A percentile compares a stretch with the other conserved stretches of the same genome.
These are phyloP conservation scores for Gambelia wislizenii DNA, from an alignment of 2,797 vertebrate genomes.

Conservation along the genomic window DNA sequence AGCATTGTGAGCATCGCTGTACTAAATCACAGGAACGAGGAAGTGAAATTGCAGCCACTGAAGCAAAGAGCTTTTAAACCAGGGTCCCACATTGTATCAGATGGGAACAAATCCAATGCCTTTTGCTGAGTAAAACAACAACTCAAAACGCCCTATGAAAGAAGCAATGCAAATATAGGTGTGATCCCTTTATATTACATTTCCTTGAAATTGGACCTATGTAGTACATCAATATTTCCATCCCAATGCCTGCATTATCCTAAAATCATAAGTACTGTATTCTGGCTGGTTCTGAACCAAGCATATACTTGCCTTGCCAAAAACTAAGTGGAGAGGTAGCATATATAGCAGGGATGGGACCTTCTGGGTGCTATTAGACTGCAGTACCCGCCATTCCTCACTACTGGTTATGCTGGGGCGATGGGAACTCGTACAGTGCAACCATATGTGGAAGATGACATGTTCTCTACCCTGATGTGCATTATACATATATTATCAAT, in stretches of 20 bases:
- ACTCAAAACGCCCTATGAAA: not conserved
- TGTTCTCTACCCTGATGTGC: too few relatives aligned
- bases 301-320: not conserved
- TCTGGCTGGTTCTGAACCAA: not conserved
- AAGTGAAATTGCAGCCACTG: not conserved
- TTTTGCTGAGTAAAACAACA: not conserved
- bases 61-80: slow-evolving; percentile 5
- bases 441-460: too few relatives aligned
- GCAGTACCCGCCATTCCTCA: not conserved
- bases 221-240: not conserved
- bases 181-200: not conserved
- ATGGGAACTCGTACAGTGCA: not conserved
- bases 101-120: slow-evolving; percentile 18
- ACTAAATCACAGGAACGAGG: slow-evolving; percentile 3
- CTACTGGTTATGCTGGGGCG: not conserved
- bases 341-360: not conserved
- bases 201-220: not conserved
- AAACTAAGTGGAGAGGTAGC: not conserved
- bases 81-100: slow-evolving; percentile 4
- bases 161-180: not conserved
- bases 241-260: not conserved
- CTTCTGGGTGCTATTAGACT: not conserved
- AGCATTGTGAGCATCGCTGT: not conserved
- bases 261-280: not conserved
- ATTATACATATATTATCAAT: too few relatives aligned